phyloP scores from a whole-genome alignment of 2,888 invertebrate species.

The Chymomyza caudatula region DNA sequence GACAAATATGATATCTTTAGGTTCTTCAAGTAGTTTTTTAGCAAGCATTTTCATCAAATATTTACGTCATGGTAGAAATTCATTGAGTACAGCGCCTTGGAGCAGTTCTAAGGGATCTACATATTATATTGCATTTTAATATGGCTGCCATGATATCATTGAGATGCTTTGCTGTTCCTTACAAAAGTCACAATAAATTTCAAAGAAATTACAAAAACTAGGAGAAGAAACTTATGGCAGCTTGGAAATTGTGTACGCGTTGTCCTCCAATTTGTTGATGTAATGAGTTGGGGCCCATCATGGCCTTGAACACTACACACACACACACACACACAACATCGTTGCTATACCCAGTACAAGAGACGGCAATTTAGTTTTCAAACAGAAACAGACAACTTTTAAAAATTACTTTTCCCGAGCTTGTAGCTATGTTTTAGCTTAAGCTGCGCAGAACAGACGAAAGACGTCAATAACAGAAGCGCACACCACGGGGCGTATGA shows the following conservation, averaged over 20 bases:
- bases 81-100: too few species aligned
- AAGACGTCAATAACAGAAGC: not conserved
- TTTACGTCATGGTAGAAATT: too few species aligned
- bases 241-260: not conserved
- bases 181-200: slow-evolving; percentile 31
- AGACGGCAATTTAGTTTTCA: slow-evolving; percentile 17
- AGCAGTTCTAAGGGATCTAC: too few species aligned
- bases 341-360: slow-evolving; percentile 1
- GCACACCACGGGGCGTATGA: not conserved
- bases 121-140: slow-evolving; percentile 20
- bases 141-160: slow-evolving; percentile 51
- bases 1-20: too few species aligned
- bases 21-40: too few species aligned
- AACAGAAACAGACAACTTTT: not conserved
- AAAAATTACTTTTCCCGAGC: slow-evolving; percentile 24
- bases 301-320: slow-evolving; percentile 62
- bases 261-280: not conserved
- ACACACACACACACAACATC: slow-evolving; percentile 23
- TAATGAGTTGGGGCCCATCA: not conserved
- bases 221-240: not conserved
- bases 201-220: slow-evolving; percentile 10
- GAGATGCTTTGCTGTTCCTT: slow-evolving; percentile 1
- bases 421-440: not conserved
- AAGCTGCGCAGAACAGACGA: not conserved
- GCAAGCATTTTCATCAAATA: too few species aligned